phyloP scores from a whole-genome alignment of 1,140 invertebrate species.

The Homarus americanus region DNA sequence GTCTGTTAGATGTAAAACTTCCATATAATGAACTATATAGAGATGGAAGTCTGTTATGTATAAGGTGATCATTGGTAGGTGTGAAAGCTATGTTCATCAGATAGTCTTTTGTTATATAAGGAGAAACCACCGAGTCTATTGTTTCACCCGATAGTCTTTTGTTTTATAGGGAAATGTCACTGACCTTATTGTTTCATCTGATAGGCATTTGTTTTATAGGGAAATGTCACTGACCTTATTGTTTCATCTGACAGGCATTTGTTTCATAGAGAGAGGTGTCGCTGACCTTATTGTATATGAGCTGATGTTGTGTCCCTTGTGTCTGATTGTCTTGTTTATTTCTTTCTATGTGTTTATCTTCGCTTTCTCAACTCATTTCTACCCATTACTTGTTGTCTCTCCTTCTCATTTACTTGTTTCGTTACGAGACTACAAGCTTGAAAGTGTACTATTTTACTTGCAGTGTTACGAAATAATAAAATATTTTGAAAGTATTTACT shows the following conservation, averaged over 20 bases:
- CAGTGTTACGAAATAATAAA: constrained; percentile 67
- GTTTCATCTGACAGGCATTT: too few species aligned
- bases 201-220: background rate
- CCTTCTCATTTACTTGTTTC: constrained; percentile 21
- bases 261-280: background rate
- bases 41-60: too few species aligned
- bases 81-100: too few species aligned
- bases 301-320: constrained; percentile 51
- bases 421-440: constrained; percentile 58
- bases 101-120: too few species aligned
- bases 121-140: too few species aligned
- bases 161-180: too few species aligned
- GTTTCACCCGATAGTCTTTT: too few species aligned
- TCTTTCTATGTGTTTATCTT: constrained; percentile 10
- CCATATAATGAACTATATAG: too few species aligned
- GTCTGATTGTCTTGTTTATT: constrained; percentile 32
- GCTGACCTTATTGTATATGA: background rate
- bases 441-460: constrained; percentile 69
- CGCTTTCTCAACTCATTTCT: constrained; percentile 40
- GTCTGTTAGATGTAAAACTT: too few species aligned
- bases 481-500: constrained; percentile 60
- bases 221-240: background rate
- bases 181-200: too few species aligned
- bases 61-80: too few species aligned
- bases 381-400: constrained; percentile 51